phyloP scores from a whole-genome alignment of 2,113 vertebrate species.

The Dipodomys stephensi region DNA sequence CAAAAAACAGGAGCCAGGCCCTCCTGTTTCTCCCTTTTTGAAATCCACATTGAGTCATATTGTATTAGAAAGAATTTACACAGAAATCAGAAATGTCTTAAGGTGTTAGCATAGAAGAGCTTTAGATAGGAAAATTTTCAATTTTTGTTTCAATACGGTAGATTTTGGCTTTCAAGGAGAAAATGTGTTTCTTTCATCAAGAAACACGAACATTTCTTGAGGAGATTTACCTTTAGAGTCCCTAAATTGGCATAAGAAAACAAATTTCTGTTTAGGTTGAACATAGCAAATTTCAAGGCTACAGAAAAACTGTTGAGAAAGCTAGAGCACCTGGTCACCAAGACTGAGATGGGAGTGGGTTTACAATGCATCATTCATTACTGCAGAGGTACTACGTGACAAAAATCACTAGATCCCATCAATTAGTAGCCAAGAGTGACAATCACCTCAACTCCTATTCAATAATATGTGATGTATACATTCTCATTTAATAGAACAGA shows the following conservation, averaged over 20 bases:
- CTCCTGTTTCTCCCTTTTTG: constrained; percentile 37
- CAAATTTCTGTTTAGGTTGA: constrained; percentile 67
- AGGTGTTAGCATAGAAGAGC: constrained; percentile 24
- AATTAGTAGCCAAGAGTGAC: constrained; percentile 51
- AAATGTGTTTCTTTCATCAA: constrained; percentile 66
- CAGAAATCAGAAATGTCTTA: constrained; percentile 52
- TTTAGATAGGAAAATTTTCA: constrained; percentile 58
- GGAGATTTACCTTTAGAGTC: constrained; percentile 57
- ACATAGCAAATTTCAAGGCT: constrained; percentile 68
- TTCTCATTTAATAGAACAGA: constrained; percentile 24
- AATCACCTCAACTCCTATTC: constrained; percentile 64
- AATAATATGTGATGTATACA: constrained; percentile 55
- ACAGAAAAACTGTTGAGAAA: constrained; percentile 75
- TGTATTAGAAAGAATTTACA: constrained; percentile 60
- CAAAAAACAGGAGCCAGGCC: constrained; percentile 54
- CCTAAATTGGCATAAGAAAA: constrained; percentile 67
- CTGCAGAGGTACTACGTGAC: constrained; percentile 74
- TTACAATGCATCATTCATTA: constrained; percentile 81
- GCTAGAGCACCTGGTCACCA: constrained; percentile 72
- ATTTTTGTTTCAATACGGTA: constrained; percentile 54
- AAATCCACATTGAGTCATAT: constrained; percentile 59
- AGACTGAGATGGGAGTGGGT: constrained; percentile 71
- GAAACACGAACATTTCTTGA: constrained; percentile 65
- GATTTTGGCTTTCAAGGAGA: constrained; percentile 64
- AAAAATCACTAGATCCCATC: constrained; percentile 74